Conservation (phyloP, 2,113 vertebrate species). For the Campylomormyrus numenius region DNA sequence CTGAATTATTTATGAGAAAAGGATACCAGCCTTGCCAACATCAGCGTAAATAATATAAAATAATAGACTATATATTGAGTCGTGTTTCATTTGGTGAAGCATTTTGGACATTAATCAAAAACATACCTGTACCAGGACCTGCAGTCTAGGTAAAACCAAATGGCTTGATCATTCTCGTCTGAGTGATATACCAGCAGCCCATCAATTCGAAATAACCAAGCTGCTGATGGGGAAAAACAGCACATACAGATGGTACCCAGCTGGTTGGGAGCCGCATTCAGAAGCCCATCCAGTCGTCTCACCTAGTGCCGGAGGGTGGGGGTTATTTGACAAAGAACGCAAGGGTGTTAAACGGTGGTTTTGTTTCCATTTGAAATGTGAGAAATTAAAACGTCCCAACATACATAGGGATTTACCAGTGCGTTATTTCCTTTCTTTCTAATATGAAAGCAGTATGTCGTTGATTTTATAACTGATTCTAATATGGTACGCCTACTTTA, state of each 20-base stretch:
- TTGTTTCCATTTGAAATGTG: background rate
- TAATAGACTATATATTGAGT: background rate
- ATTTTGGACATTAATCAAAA: background rate
- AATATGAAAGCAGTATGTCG: background rate
- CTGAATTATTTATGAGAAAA: background rate
- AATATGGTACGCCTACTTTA: background rate
- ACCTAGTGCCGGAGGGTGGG: background rate
- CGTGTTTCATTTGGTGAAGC: background rate
- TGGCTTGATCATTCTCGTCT: background rate
- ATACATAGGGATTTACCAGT: background rate
- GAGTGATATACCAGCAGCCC: background rate
- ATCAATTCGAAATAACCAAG: background rate
- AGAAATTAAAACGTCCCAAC: background rate
- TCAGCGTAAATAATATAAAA: background rate
- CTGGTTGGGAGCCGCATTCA: background rate
- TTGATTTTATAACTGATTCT: background rate
- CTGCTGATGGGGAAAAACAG: background rate
- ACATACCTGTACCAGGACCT: background rate
- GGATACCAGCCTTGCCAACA: background rate
- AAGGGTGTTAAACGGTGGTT: background rate
- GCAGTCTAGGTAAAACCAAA: background rate
- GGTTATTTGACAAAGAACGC: background rate
- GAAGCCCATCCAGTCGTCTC: background rate
- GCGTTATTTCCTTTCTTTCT: background rate
- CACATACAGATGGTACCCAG: background rate